These are phyloP conservation scores for Tuberolachnus salignus DNA, from an alignment of 2,888 invertebrate genomes.

Conservation along the genomic window DNA sequence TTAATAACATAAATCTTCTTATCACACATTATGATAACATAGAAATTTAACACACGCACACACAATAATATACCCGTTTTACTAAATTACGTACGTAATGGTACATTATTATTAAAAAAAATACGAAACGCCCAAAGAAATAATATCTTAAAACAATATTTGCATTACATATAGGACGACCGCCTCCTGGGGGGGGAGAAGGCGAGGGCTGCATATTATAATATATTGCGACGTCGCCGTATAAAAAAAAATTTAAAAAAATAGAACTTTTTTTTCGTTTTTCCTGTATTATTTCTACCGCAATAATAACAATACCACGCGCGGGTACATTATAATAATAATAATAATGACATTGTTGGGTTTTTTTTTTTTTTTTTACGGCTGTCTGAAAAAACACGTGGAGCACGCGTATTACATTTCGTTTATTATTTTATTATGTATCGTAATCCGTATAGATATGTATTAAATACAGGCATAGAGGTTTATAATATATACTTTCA, in stretches of 20 bases:
- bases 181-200: conserved; percentile 12
- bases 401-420: background rate
- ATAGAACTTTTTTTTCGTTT: background rate
- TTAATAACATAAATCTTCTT: no score
- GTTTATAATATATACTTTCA: no score
- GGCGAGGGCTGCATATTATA: background rate
- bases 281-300: background rate
- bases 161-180: background rate
- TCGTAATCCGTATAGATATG: conserved; percentile 1
- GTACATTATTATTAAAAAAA: background rate
- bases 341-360: background rate
- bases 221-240: no score
- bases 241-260: no score
- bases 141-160: conserved; percentile 37
- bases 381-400: background rate
- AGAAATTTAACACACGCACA: no score
- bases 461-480: background rate
- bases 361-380: background rate
- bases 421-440: background rate
- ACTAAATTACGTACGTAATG: background rate
- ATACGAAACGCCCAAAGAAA: background rate
- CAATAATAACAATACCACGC: background rate
- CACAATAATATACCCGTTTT: background rate
- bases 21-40: no score
- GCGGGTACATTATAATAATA: conserved; percentile 6